A percentile compares a stretch with the other conserved stretches of the same genome.
These are phyloP conservation scores for Orthosia cruda DNA, from an alignment of 2,888 invertebrate genomes.

Conservation along the genomic window DNA sequence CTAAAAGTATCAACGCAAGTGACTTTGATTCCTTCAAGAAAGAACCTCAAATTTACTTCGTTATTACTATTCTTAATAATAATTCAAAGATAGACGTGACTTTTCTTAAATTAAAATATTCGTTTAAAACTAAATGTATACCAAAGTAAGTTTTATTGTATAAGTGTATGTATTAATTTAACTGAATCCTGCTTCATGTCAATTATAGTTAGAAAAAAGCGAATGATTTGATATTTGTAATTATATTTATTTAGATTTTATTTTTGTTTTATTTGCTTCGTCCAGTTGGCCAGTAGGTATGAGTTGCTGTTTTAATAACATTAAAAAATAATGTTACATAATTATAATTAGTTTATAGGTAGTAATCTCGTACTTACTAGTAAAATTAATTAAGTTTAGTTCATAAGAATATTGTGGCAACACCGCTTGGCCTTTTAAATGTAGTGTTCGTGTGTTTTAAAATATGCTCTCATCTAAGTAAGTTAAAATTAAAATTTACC, in stretches of 20 bases:
- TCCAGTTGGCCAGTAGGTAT: slow-evolving; percentile 73
- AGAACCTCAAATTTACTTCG: slow-evolving; percentile 15
- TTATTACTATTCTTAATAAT: slow-evolving; percentile 54
- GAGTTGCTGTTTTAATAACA: slow-evolving; percentile 70
- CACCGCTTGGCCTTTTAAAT: slow-evolving; percentile 91
- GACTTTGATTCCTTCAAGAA: slow-evolving; percentile 23
- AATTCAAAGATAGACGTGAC: slow-evolving; percentile 66
- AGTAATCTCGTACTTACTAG: slow-evolving; percentile 82
- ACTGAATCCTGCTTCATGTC: slow-evolving; percentile 88
- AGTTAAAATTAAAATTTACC: slow-evolving; percentile 73
- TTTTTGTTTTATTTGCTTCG: slow-evolving; percentile 72
- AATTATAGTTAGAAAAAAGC: slow-evolving; percentile 88
- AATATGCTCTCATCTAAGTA: slow-evolving; percentile 75
- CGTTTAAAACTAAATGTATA: slow-evolving; percentile 68
- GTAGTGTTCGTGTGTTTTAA: slow-evolving; percentile 88
- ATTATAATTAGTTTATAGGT: slow-evolving; percentile 73
- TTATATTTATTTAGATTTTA: slow-evolving; percentile 75
- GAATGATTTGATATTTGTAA: slow-evolving; percentile 80
- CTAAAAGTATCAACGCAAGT: not conserved
- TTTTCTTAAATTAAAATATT: slow-evolving; percentile 66
- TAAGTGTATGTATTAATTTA: slow-evolving; percentile 73
- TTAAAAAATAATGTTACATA: slow-evolving; percentile 72
- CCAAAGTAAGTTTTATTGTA: slow-evolving; percentile 79
- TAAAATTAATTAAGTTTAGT: slow-evolving; percentile 67
- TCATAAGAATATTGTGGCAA: slow-evolving; percentile 86